phyloP scores from a whole-genome alignment of 2,797 vertebrate genomes.

The Squalus acanthias region DNA sequence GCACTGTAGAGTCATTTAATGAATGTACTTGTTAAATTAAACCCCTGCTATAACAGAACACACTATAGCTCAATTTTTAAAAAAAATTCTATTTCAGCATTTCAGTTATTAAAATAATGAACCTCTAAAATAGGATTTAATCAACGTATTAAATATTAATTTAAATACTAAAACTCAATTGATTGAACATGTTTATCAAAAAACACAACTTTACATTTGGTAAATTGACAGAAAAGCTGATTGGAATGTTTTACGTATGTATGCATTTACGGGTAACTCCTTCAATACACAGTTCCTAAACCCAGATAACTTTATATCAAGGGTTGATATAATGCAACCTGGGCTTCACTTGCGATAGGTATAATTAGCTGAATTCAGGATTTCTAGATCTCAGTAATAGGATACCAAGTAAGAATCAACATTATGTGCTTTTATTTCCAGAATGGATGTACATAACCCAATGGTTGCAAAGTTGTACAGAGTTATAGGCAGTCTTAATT shows the following conservation, averaged over 20 bases:
- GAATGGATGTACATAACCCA: background rate
- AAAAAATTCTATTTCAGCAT: background rate
- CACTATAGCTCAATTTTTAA: background rate
- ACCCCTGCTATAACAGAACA: conserved; percentile 7
- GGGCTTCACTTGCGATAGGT: background rate
- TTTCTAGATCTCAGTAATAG: background rate
- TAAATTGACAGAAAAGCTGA: background rate
- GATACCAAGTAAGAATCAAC: background rate
- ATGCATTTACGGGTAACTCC: background rate
- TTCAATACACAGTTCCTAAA: background rate
- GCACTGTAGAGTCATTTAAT: conserved; percentile 32
- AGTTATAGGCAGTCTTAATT: background rate
- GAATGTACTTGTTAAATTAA: conserved; percentile 26
- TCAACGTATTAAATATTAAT: background rate
- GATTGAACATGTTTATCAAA: background rate
- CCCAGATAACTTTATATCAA: background rate
- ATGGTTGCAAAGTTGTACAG: background rate
- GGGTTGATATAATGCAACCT: background rate
- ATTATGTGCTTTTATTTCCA: background rate
- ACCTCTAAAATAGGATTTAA: background rate
- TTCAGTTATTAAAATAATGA: conserved; percentile 14
- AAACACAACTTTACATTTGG: background rate
- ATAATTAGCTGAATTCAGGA: background rate
- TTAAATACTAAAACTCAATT: background rate
- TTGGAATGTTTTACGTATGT: background rate